These are phyloP conservation scores for Cheilosia urbana DNA, from an alignment of 2,888 invertebrate genomes.

Conservation along the genomic window DNA sequence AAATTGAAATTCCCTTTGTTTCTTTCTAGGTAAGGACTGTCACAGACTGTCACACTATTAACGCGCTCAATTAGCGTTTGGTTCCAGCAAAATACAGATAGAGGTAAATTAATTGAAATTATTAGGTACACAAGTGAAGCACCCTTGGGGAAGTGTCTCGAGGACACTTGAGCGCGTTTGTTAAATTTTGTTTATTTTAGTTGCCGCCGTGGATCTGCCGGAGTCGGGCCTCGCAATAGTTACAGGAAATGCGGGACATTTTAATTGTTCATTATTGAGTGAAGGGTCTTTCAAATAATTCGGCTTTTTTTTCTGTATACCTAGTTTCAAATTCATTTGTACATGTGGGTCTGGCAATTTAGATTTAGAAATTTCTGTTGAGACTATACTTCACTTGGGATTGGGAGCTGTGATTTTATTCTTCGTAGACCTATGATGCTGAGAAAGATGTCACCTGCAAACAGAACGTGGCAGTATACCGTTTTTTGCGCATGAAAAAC, in stretches of 20 bases:
- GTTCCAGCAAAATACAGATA: neutral
- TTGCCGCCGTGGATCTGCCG: neutral
- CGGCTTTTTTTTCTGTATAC: no score
- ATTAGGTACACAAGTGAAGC: constrained; percentile 33
- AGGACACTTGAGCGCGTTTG: constrained; percentile 49
- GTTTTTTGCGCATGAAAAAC: no score
- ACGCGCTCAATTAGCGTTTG: constrained; percentile 43
- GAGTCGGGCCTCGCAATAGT: constrained; percentile 21
- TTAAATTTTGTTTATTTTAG: constrained; percentile 53
- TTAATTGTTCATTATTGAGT: constrained; percentile 56
- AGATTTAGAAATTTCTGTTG: no score
- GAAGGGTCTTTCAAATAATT: neutral
- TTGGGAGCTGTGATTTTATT: no score
- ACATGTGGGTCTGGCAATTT: no score
- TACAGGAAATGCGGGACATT: constrained; percentile 38
- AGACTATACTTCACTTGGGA: no score
- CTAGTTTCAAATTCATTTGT: no score
- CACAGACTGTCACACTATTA: constrained; percentile 27
- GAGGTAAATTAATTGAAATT: constrained; percentile 68
- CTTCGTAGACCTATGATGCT: no score
- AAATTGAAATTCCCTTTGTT: constrained; percentile 1
- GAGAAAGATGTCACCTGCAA: no score
- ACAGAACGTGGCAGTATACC: no score
- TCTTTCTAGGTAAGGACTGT: constrained; percentile 59
- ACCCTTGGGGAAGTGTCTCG: constrained; percentile 11